Evolutionary conservation across 1,140 invertebrate genomes (phyloP), one percentile per base, ranked within the genome.

Genomic region (Aradophagus sp.): DNA sequence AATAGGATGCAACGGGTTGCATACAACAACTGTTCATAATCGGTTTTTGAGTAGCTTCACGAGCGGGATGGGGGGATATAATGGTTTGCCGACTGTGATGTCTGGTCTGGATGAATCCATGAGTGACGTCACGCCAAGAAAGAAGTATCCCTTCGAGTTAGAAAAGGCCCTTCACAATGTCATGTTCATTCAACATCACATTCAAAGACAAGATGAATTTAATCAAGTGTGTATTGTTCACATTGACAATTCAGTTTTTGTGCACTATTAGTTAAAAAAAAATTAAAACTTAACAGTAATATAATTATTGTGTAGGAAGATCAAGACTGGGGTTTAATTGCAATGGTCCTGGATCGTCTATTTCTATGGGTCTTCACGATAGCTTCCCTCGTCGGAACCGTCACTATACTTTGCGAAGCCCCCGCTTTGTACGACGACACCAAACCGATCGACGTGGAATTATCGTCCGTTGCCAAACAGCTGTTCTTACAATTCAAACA

Each of bases 241-340:
- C n/a, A n/a, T n/a, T n/a, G n/a, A n/a, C n/a, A n/a, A n/a, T n/a
- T n/a, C n/a, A n/a, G n/a, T n/a, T n/a, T n/a, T n/a, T n/a, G n/a
- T n/a, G n/a, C n/a, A n/a, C n/a, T n/a, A n/a, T n/a, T 4, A 23
- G 8, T 23, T 23, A 23, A 23, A 4, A 23, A 23, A 8, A 5
- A 23, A 23, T 23, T 23, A 23, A 23, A 23, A 23, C 20, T 23
- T n/a, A 23, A 29, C 10, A n/a, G 11, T 29, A 10, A 29, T 29
- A 10, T 56, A n/a, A 41, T 11, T 44, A 2, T 35, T 31, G n/a
- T 56, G 20, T 84, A 97, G 95, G 94, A 97, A 83, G 95, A 97
- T 86, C 94, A 97, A 88, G 98, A 99, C 81, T 99, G 98, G 98
- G 97, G 97, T 41, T 99, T 98, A 83, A 97, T 99, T 2, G 97